Base-by-base conservation (phyloP, 2,888 invertebrate species). In the Strigamia maritima region DNA sequence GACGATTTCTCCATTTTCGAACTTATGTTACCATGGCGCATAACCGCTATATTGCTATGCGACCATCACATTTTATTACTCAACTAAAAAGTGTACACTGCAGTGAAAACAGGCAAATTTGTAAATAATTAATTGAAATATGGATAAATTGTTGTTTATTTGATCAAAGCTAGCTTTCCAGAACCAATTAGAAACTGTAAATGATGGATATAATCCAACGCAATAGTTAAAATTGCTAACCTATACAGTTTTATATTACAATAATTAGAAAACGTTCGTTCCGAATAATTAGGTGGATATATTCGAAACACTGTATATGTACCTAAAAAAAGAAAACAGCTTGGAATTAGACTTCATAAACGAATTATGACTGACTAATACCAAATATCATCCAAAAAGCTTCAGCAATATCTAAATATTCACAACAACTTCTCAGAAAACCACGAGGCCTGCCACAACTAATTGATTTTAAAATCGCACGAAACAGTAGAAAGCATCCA, bases 151-250 rank as follows among this genome's bases (percentile, higher is more conserved):
- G 26, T 70, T 26, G 2, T 70, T 70, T 70, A 70, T 70, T 70
- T 70, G 70, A 70, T 70, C 28, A 70, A 70, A 26, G 70, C 70
- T 70, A 70, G 70, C 26, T 16, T 70, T 28, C 70, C 70, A 70
- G 70, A 28, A 70, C 70, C 70, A 26, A 70, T 26, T 70, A 70
- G 28, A 70, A 70, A 70, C 14, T 70, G 70, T 12, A 70, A 26
- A 70, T 70, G 70, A n/a, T 70, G 26, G 16, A 70, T 0, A 1
- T 26, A 70, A 70, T 70, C 70, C n/a, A 70, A 70, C 2, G 3
- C 70, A 3, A 70, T 3, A 28, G 26, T 26, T 70, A 70, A 8
- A 70, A 70, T 8, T 24, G 70, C 70, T 24, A 70, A 28, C 28
- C 70, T 70, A n/a, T 70, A 70, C 28, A 70, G 10, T 70, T 70